A percentile compares a stretch with the other conserved stretches of the same genome.
Evolutionary conservation across 2,797 vertebrate species (phyloP).

Genomic region (Sebastes wilsoni): DNA sequence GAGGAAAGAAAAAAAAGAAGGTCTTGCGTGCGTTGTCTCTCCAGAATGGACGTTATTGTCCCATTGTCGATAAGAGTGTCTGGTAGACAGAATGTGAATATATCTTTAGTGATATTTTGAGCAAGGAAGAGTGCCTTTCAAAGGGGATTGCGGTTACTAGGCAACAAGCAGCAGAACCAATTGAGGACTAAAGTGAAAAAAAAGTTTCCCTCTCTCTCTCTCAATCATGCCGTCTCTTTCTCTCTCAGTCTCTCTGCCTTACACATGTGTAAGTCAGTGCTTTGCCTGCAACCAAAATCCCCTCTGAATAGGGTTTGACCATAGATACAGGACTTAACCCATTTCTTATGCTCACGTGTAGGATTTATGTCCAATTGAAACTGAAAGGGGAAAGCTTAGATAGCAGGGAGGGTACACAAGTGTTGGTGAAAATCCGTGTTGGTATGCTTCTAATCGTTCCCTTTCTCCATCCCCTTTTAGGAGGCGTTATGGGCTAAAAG

Average conservation of each 20-base stretch:
- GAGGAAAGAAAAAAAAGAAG: not conserved
- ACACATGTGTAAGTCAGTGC: slow-evolving; percentile 61
- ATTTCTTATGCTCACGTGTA: slow-evolving; percentile 58
- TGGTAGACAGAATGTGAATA: slow-evolving; percentile 73
- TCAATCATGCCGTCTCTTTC: slow-evolving; percentile 44
- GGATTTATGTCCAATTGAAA: slow-evolving; percentile 61
- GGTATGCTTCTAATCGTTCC: slow-evolving; percentile 28
- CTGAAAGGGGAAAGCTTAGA: slow-evolving; percentile 54
- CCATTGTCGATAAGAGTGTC: slow-evolving; percentile 72
- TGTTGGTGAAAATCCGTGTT: slow-evolving; percentile 42
- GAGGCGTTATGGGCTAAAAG: not conserved
- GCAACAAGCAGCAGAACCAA: slow-evolving; percentile 85
- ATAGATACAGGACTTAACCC: slow-evolving; percentile 54
- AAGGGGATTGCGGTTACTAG: slow-evolving; percentile 82
- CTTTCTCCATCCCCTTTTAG: slow-evolving; percentile 26
- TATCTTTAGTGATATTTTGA: slow-evolving; percentile 82
- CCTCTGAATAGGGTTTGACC: slow-evolving; percentile 61
- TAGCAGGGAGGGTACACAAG: slow-evolving; percentile 39
- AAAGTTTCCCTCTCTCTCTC: slow-evolving; percentile 52
- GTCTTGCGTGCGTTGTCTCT: slow-evolving; percentile 60
- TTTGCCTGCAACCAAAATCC: slow-evolving; percentile 68
- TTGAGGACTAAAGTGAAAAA: slow-evolving; percentile 71
- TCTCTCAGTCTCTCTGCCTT: slow-evolving; percentile 24
- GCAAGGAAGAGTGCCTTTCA: slow-evolving; percentile 77
- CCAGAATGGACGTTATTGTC: slow-evolving; percentile 66